Evolutionary conservation across 2,113 vertebrate genomes (phyloP), one percentile per base, ranked within the genome.

Genomic region (Ceuthmochares aereus): DNA sequence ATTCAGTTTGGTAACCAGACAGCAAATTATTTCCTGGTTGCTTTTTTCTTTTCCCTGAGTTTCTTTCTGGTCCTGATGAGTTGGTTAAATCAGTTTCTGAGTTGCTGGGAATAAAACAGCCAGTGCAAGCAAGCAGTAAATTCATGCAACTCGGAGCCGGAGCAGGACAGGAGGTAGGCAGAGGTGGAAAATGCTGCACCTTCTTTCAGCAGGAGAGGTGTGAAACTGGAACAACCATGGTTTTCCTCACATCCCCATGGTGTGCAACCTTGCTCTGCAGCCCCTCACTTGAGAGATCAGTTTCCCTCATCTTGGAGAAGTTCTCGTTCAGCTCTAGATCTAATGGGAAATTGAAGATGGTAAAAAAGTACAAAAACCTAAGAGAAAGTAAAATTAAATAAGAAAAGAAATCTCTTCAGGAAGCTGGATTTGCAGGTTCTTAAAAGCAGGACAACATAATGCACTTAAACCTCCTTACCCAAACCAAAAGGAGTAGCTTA

Each of bases 241-340:
- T 6, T 40, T 76, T 87, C 25, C 32, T 19, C 32, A 9, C 5
- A 8, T 45, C 37, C 17, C 13, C 5, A 6, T 1, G 9, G 37
- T 6, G 6, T 45, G 30, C 34, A 22, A 6, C n/a, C 14, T n/a
- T 0, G 0, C 15, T 75, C 26, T 49, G 7, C 62, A 34, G 23
- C 21, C 12, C 17, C 32, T 68, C 0, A 0, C 56, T 73, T 27
- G 40, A 56, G 54, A 81, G 86, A n/a, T 4, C 0, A 0, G 3
- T 84, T 92, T 84, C 15, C 13, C 32, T 27, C 16, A 30, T 73
- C 17, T 45, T 59, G 9, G 32, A 73, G 34, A 64, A 62, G 13
- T 52, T 83, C 49, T 88, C 26, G 30, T 64, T 82, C 32, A 55
- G 26, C n/a, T 90, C 1, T 15, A 21, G 26, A 36, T 40, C 10